Base-by-base conservation (phyloP, 2,113 vertebrate genomes). In the Sander vitreus region DNA sequence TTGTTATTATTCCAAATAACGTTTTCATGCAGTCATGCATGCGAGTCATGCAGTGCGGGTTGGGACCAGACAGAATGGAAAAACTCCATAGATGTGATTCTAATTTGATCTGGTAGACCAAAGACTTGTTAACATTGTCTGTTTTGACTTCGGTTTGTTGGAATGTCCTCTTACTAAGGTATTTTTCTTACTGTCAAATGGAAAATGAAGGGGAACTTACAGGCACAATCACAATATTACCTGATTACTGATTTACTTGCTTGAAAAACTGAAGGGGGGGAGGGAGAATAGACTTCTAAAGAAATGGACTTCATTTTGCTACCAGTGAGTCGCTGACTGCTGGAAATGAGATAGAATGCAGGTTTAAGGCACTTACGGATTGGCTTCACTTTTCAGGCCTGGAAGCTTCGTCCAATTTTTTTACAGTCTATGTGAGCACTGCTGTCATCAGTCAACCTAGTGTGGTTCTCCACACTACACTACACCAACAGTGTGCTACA, bases 1-100 rank as follows among this genome's bases (percentile, higher is more conserved):
- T 9, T 15, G 21, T 58, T 55, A 62, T 65, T 75, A 62, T 62
- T 81, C 72, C 76, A 30, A 50, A 19, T 23, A 59, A 64, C 14
- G 3, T 65, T 43, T 83, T 54, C 36, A 39, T 39, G 36, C 36
- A 39, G 36, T 39, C 36, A 39, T 39, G 36, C 36, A 39, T 39
- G 9, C 36, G 60, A 62, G 51, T 47, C 68, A 67, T 21, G 7
- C 25, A 6, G 36, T 7, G 48, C 72, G 30, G 19, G 50, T 6
- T 6, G 30, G 39, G 25, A 57, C 19, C 66, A 58, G 16, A 51
- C 59, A 21, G 39, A 71, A 51, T n/a, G 16, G 30, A 39, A 67
- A 43, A 70, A 62, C 48, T 33, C 57, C 67, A 62, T 74, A 23
- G 21, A 59, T 16, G 45, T 39, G 36, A 62, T 75, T 19, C 23